Conservation (phyloP, 2,797 vertebrate genomes). For the Helicolenus hilgendorfi region DNA sequence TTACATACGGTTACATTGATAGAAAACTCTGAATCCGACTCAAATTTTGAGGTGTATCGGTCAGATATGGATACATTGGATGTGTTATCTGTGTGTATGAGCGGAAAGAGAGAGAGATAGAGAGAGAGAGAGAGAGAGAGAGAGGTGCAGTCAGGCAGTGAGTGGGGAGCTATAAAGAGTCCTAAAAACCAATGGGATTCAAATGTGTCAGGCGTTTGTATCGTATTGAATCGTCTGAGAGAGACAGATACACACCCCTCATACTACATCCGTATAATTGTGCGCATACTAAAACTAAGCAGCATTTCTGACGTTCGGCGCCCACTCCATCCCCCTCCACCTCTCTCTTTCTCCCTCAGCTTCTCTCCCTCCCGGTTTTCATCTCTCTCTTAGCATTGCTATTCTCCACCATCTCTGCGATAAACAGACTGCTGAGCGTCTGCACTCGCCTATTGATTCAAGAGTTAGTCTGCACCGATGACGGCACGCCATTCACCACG, state of each 20-base stretch:
- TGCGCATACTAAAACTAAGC: background rate
- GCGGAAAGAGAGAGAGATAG: background rate
- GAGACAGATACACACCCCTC: background rate
- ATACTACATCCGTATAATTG: background rate
- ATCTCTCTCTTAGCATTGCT: conserved; percentile 39
- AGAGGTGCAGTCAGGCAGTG: background rate
- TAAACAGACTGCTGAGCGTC: conserved; percentile 79
- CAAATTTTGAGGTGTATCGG: background rate
- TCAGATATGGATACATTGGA: background rate
- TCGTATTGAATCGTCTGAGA: background rate
- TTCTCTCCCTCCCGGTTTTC: background rate
- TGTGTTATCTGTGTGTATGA: background rate
- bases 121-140: background rate
- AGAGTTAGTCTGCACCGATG: conserved; percentile 73
- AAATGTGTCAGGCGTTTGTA: background rate
- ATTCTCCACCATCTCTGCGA: conserved; percentile 62
- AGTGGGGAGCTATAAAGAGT: background rate
- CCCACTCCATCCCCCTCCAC: background rate
- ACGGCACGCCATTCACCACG: conserved; percentile 68
- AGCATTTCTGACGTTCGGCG: background rate
- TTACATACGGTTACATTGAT: background rate
- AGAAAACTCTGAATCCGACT: background rate
- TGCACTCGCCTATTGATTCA: conserved; percentile 77
- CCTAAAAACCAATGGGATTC: background rate
- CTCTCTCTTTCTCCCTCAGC: background rate